Conservation (phyloP, 1,140 invertebrate genomes). For the Brachionus rotundiformis region DNA sequence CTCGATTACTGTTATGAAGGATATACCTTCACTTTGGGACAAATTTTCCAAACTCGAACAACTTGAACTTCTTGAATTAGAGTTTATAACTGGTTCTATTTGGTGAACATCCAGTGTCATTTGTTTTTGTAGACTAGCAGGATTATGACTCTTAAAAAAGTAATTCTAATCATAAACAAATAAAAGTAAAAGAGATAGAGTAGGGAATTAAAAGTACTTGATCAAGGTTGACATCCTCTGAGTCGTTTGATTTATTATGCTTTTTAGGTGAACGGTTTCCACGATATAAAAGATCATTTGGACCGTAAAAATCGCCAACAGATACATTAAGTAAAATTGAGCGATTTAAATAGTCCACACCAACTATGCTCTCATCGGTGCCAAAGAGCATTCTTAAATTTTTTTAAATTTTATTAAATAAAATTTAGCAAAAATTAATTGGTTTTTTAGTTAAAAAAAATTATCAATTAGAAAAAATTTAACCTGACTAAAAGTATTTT, state of each 20-base stretch:
- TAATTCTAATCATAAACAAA: background rate
- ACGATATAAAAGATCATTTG: slow-evolving; percentile 81
- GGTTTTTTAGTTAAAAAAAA: background rate
- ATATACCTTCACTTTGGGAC: slow-evolving; percentile 28
- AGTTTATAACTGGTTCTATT: background rate
- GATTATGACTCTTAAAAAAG: background rate
- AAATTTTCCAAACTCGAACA: slow-evolving; percentile 41
- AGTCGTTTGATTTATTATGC: slow-evolving; percentile 78
- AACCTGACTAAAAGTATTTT: too few species aligned
- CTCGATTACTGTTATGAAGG: background rate
- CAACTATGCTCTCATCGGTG: slow-evolving; percentile 87
- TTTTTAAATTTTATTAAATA: background rate
- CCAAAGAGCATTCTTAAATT: slow-evolving; percentile 85
- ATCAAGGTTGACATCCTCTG: slow-evolving; percentile 69
- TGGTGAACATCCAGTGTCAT: slow-evolving; percentile 32
- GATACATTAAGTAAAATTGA: slow-evolving; percentile 77
- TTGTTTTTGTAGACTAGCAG: background rate
- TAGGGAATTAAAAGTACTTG: slow-evolving; percentile 22
- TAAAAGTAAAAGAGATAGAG: too few species aligned
- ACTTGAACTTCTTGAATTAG: slow-evolving; percentile 44
- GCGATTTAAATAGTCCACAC: slow-evolving; percentile 90
- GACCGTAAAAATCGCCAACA: slow-evolving; percentile 78
- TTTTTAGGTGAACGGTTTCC: slow-evolving; percentile 70
- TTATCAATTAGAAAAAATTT: too few species aligned
- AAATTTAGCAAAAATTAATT: background rate